Conservation (phyloP, 1,140 invertebrate genomes). For the Sogatella furcifera region DNA sequence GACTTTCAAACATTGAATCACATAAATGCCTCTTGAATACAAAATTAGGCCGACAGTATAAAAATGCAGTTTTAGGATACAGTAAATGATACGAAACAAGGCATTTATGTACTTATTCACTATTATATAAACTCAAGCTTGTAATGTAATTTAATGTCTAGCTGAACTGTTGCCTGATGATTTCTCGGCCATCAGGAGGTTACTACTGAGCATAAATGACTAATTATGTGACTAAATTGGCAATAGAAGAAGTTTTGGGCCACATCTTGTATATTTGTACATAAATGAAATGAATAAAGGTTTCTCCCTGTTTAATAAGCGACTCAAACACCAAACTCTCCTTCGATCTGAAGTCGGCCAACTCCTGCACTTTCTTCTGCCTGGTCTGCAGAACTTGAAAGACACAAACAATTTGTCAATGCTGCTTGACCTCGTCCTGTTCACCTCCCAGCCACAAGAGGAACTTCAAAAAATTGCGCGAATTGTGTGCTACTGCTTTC, state of each 20-base stretch:
- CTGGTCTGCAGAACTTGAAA: slow-evolving; percentile 62
- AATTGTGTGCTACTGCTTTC: slow-evolving; percentile 64
- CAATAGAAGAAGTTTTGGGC: too few relatives aligned
- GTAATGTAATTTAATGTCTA: too few relatives aligned
- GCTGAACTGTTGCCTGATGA: slow-evolving; percentile 78
- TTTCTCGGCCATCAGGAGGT: slow-evolving; percentile 86
- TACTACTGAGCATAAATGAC: slow-evolving; percentile 88
- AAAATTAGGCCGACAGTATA: too few relatives aligned
- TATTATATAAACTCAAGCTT: too few relatives aligned
- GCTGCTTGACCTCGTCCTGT: slow-evolving; percentile 57
- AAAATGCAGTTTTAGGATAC: too few relatives aligned
- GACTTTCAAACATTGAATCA: too few relatives aligned
- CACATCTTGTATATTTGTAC: too few relatives aligned
- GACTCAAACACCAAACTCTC: slow-evolving; percentile 75
- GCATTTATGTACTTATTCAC: too few relatives aligned
- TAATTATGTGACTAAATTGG: too few relatives aligned
- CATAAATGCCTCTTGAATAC: too few relatives aligned
- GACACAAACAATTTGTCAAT: slow-evolving; percentile 80
- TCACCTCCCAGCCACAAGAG: slow-evolving; percentile 60
- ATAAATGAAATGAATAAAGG: too few relatives aligned
- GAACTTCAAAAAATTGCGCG: slow-evolving; percentile 65
- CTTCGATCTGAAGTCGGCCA: slow-evolving; percentile 68
- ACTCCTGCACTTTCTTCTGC: slow-evolving; percentile 68
- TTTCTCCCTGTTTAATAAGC: slow-evolving; percentile 80
- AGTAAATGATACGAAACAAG: too few relatives aligned